Evolutionary conservation across 2,888 invertebrate species (phyloP), one percentile per base, ranked within the genome.

Genomic region (Archips crataeganus): DNA sequence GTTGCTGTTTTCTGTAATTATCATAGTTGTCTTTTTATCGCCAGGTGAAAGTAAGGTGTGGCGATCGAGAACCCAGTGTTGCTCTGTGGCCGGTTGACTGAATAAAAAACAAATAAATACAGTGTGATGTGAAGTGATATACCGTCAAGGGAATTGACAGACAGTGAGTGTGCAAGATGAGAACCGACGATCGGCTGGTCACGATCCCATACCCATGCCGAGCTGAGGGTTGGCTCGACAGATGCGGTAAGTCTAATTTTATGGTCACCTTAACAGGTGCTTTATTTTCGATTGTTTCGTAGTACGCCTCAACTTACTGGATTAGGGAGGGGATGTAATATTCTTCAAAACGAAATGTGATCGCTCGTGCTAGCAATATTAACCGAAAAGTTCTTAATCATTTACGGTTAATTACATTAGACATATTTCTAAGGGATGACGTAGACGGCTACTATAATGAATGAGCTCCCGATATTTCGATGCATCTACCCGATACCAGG

Each of bases 171-270:
- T 76, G 74, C 81, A 89, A 87, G 78, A 93, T 93, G 93, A 90
- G 85, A 83, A 85, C 81, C 79, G 82, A 85, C 77, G 86, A 89
- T 79, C 81, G 77, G 76, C 77, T 81, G 78, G 79, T 91, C 76
- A 87, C 88, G 79, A 94, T 94, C 76, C 82, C 87, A 67, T 94
- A 90, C 77, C 94, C 94, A 36, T 94, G 94, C 81, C 90, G 93
- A 61, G 94, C 90, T 23, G 94, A 94, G 80, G 94, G 94, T 60
- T 94, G 94, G 94, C 85, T 94, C 34, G 89, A 94, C 75, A 87
- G 91, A 91, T 94, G 93, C 79, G 94, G 94, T 94, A 81, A 45
- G 45, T 11, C 2, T 2, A 11, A 10, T 45, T 45, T 0, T 45
- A 42, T 9, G 42, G 42, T 0, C 8, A 42, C 9, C 42, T 42